Conservation (phyloP, 2,113 vertebrate species). For the Turnix velox region DNA sequence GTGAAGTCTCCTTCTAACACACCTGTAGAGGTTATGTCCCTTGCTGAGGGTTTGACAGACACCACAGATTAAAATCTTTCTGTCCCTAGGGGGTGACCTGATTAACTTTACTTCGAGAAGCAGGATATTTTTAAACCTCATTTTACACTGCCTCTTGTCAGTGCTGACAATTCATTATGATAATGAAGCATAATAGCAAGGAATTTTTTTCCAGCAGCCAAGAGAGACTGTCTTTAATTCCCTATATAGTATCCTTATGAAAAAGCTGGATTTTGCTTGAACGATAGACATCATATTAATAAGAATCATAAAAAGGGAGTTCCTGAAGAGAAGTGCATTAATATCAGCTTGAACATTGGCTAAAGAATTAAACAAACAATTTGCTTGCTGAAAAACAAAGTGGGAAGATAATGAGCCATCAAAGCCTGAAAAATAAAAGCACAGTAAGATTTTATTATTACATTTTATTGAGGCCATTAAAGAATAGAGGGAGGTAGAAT, state of each 20-base stretch:
- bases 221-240: neutral
- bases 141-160: neutral
- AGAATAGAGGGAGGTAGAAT: neutral
- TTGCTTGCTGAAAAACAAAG: neutral
- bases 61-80: neutral
- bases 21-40: neutral
- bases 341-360: neutral
- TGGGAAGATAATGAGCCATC: neutral
- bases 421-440: neutral
- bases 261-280: neutral
- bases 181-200: conserved; percentile 9
- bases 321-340: neutral
- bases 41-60: neutral
- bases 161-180: conserved; percentile 25
- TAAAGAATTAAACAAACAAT: neutral
- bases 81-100: neutral
- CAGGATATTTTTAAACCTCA: conserved; percentile 36
- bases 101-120: conserved; percentile 4
- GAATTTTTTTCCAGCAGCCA: neutral
- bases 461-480: neutral
- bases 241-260: neutral
- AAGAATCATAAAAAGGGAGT: neutral
- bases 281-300: neutral
- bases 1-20: neutral
- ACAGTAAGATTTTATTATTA: neutral